These are phyloP conservation scores for Bombyx mori DNA, from an alignment of 1,140 invertebrate species.

Conservation along the genomic window ASM3026992v2 NC_085129.1:15718501-15719000, in stretches of 20 bases:
- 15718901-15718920: conserved; percentile 75
- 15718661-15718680: too few relatives aligned
- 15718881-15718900: conserved; percentile 68
- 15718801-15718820: conserved; percentile 46
- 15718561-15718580: too few relatives aligned
- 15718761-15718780: conserved; percentile 62
- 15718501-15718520: too few relatives aligned
- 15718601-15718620: too few relatives aligned
- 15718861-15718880: conserved; percentile 21
- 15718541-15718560: too few relatives aligned
- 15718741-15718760: conserved; percentile 27
- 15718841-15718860: conserved; percentile 7
- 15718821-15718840: neutral
- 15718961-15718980: conserved; percentile 51
- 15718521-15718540: too few relatives aligned
- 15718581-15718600: too few relatives aligned
- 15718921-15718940: conserved; percentile 74
- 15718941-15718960: conserved; percentile 34
- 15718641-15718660: too few relatives aligned
- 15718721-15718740: too few relatives aligned
- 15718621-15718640: too few relatives aligned
- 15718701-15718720: too few relatives aligned
- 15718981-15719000: conserved; percentile 53
- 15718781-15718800: conserved; percentile 45
- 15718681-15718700: too few relatives aligned